Evolutionary conservation across 2,797 vertebrate genomes (phyloP), one percentile per base, ranked within the genome.

Genomic region (Semaprochilodus insignis): DNA sequence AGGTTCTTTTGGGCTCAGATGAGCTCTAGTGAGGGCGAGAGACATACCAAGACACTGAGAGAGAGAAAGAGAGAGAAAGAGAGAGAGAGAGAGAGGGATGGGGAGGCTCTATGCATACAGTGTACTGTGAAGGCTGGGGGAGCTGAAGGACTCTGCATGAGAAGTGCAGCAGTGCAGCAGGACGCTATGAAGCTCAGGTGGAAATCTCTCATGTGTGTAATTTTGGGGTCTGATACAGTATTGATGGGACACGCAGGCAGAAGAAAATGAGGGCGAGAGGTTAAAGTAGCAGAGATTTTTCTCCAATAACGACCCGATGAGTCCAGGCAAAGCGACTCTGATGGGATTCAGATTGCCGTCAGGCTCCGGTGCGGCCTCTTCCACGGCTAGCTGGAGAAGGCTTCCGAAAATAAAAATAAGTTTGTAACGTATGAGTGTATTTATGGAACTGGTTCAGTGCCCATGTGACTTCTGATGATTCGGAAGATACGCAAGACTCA

Each of bases 141-240:
- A 34, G 25, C 15, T 8, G 34, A 36, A 10, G 31, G 11, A 7
- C 0, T 21, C 7, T 67, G 65, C 31, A 67, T 17, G 17, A 10
- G 65, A 21, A 21, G 65, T 48, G 44, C 44, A 44, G 31, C 34
- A 10, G 27, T 7, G 65, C 34, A 3, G 65, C 63, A 31, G 63
- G 63, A 34, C 14, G 63, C 34, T 7, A 0, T 40, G 54, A 83
- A 78, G 65, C 82, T 81, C 85, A 81, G 82, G 85, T 84, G 85
- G 80, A 82, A 76, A 74, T 82, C 73, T 74, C 65, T 86, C 79
- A 75, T 75, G 82, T 86, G 85, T 86, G 82, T 81, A 82, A 86
- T 84, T 81, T 79, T 71, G 57, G 79, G 75, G 74, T 74, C 78
- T 80, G 80, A 82, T 84, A 82, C 65, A 78, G 51, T 82, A 86